Percentiles rank a stretch among this genome's conserved stretches.
These are phyloP conservation scores for Hydropsyche betteni DNA, from an alignment of 2,888 invertebrate species.

Conservation along the genomic window DNA sequence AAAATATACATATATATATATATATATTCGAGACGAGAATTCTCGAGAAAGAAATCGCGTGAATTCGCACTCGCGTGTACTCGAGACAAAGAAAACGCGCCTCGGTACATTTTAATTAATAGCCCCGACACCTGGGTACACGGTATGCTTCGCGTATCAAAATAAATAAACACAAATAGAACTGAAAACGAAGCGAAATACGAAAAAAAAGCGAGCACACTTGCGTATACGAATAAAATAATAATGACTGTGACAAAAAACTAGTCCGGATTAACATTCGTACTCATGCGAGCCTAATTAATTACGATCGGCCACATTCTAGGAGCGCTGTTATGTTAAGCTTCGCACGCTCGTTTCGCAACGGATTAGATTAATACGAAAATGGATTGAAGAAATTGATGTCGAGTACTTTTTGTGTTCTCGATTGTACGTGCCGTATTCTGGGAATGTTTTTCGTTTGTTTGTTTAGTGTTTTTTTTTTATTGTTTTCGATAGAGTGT, in stretches of 20 bases:
- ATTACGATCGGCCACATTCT: slow-evolving; percentile 39
- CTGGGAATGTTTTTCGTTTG: no score
- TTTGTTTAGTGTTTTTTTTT: no score
- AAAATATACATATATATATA: no score
- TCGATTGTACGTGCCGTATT: no score
- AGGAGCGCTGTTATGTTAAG: slow-evolving; percentile 33
- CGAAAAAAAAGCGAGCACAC: no score
- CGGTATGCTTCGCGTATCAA: slow-evolving; percentile 33
- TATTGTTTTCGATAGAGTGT: no score
- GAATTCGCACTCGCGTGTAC: no score
- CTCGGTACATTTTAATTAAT: slow-evolving; percentile 48
- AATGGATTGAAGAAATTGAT: slow-evolving; percentile 1
- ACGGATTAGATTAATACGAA: slow-evolving; percentile 12
- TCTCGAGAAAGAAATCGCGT: no score
- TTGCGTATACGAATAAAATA: slow-evolving; percentile 28
- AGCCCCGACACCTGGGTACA: slow-evolving; percentile 41
- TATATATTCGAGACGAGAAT: no score
- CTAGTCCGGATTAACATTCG: slow-evolving; percentile 44
- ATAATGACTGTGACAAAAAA: slow-evolving; percentile 40
- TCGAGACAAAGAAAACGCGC: slow-evolving; percentile 22
- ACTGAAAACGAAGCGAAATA: no score
- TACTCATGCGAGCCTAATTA: slow-evolving; percentile 47
- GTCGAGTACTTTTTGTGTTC: no score
- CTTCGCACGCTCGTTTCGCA: slow-evolving; percentile 10
- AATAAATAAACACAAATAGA: slow-evolving; percentile 20